Evolutionary conservation across 1,140 invertebrate genomes (phyloP), one percentile per base, ranked within the genome.

Genomic region (Acromyrmex charruanus): DNA sequence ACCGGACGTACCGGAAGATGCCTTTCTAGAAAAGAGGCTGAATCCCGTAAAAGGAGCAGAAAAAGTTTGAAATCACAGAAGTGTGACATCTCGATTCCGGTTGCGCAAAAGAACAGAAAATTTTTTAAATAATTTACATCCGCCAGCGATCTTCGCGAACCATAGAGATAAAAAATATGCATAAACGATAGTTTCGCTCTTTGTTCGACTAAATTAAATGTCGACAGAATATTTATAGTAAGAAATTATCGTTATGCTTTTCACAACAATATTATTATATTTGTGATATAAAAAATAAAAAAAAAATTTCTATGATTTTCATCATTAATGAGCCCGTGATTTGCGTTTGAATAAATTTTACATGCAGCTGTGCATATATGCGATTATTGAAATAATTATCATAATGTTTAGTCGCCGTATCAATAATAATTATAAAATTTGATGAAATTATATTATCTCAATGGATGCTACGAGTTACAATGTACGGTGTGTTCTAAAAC

Each of bases 391-490:
- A 31, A 74, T 71, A 58, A 81, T 44, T 71, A 58, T 49, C 51
- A 71, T 25, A 81, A 69, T 55, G 21, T 84, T 61, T 84, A 74
- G 58, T 14, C 7, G 2, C 12, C 21, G 14, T 74, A 84, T 74
- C 25, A 74, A 74, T 61, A 82, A 74, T 74, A 82, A 82, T 74
- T 74, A 71, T 55, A 61, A 74, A 82, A 82, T 51, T 61, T 84
- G 18, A n/a, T 74, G 28, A 84, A 74, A 84, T 84, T 61, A 72
- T 51, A 72, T 59, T 82, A 84, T 61, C 14, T 14, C 4, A 61
- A 61, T 59, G n/a, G 1, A 39, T 21, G 10, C 39, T n/a, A 84
- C 25, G 53, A 59, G 14, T 58, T 21, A 16, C 39, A 14, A 74
- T 72, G 25, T 61, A 71, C 25, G 18, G 3, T 10, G 18, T 59